phyloP scores from a whole-genome alignment of 2,797 vertebrate genomes.

The Chelonia mydas region DNA sequence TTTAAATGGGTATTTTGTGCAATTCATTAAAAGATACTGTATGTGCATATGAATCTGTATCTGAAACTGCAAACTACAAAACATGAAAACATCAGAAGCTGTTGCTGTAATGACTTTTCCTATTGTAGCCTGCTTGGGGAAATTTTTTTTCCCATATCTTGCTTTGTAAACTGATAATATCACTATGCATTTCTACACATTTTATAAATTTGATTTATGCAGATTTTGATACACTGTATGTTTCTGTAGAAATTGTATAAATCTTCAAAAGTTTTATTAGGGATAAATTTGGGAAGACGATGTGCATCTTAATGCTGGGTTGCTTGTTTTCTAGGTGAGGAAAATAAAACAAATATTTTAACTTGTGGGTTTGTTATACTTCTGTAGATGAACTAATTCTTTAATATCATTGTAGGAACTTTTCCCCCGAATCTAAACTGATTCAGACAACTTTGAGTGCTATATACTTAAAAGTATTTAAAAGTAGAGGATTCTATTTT shows the following conservation, averaged over 20 bases:
- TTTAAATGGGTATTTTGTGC: conserved; percentile 80
- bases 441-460: background rate
- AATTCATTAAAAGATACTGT: conserved; percentile 76
- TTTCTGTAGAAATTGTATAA: conserved; percentile 90
- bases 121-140: conserved; percentile 77
- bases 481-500: background rate
- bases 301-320: conserved; percentile 83
- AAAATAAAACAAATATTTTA: conserved; percentile 86
- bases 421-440: background rate
- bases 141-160: conserved; percentile 70
- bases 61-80: conserved; percentile 74
- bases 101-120: conserved; percentile 80
- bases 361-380: conserved; percentile 72
- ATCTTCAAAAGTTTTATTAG: conserved; percentile 83
- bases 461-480: background rate
- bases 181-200: conserved; percentile 90
- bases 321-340: conserved; percentile 86
- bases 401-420: background rate
- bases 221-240: conserved; percentile 90
- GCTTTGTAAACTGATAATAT: conserved; percentile 84
- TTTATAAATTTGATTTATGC: conserved; percentile 89
- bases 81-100: conserved; percentile 72
- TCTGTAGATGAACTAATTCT: conserved; percentile 35
- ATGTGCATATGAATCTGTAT: conserved; percentile 75
- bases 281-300: conserved; percentile 78